phyloP scores from a whole-genome alignment of 35 echinoderm and acorn worm genomes.

The Heliocidaris tuberculata region DNA sequence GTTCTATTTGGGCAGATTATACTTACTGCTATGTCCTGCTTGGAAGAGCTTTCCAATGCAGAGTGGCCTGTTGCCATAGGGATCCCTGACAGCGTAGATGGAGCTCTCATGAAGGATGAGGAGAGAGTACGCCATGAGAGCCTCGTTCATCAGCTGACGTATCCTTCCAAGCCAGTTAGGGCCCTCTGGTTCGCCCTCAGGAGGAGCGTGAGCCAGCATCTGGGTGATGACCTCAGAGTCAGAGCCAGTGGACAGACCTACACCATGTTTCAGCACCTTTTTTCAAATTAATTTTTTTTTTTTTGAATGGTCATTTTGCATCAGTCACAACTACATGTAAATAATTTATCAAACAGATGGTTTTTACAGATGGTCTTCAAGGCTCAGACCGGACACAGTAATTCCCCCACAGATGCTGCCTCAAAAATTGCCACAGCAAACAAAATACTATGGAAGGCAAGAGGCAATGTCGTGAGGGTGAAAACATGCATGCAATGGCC shows the following conservation, averaged over 20 bases:
- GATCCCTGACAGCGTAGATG: constrained; percentile 95
- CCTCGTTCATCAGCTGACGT: constrained; percentile 90
- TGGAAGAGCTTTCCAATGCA: constrained; percentile 77
- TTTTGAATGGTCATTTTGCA: neutral
- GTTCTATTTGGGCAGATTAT: too few relatives aligned
- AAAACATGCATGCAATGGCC: neutral
- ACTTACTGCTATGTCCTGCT: constrained; percentile 29
- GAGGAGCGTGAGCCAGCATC: constrained; percentile 71
- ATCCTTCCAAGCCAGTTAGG: constrained; percentile 88
- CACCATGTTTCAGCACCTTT: constrained; percentile 87
- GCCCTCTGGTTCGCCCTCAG: constrained; percentile 85
- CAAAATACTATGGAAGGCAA: neutral
- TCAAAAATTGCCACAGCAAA: neutral
- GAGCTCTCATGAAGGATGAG: constrained; percentile 78
- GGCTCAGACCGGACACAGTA: neutral
- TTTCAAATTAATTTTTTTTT: neutral
- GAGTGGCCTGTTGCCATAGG: constrained; percentile 94
- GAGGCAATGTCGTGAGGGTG: neutral
- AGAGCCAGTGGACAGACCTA: constrained; percentile 82
- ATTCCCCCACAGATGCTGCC: neutral
- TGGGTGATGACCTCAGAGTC: constrained; percentile 98
- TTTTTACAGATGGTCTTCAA: neutral
- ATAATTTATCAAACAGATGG: neutral
- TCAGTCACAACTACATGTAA: neutral
- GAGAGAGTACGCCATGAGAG: constrained; percentile 75